Evolutionary conservation across 2,888 invertebrate genomes (phyloP), one percentile per base, ranked within the genome.

Genomic region (Papilio gigon): DNA sequence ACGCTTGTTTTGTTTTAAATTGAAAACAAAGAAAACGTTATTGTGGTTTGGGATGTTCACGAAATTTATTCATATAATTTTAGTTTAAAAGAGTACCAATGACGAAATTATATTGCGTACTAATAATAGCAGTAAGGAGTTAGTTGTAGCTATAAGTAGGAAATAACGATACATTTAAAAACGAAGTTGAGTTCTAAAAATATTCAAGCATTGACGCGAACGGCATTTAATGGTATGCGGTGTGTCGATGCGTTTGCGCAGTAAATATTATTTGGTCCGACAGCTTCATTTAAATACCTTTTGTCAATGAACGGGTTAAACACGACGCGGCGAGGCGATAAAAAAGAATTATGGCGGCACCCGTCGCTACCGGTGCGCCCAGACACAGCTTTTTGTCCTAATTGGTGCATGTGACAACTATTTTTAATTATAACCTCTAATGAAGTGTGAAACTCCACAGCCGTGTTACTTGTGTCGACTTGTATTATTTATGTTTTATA

Each of bases 231-330:
- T 81, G 83, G 81, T 77, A 74, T 80, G 76, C 70, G 72, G 87
- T 84, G 87, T 87, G 85, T 84, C 82, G 78, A 78, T 81, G 80
- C 80, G 79, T 77, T 66, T 65, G 73, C 79, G 87, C 90, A 89
- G 86, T 91, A 90, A 91, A 92, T 91, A 90, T 90, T 75, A 84
- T 80, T 83, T 81, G 80, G 81, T 74, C 27, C 81, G 92, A 91
- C 92, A 92, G 90, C 86, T 92, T 90, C 82, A 92, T 92, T 92
- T 91, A 91, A 92, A 92, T 92, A 89, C 90, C 92, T 92, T 92
- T 92, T 92, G 92, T 91, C 92, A 90, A 89, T 88, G 88, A 89
- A 90, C 89, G 92, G 91, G 92, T 91, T 92, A 86, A 87, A 85
- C 84, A 84, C 81, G 86, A 81, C 83, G 79, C 78, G 76, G 77